Conservation (phyloP, 2,797 vertebrate genomes). For the Chaetodon trifasciatus region DNA sequence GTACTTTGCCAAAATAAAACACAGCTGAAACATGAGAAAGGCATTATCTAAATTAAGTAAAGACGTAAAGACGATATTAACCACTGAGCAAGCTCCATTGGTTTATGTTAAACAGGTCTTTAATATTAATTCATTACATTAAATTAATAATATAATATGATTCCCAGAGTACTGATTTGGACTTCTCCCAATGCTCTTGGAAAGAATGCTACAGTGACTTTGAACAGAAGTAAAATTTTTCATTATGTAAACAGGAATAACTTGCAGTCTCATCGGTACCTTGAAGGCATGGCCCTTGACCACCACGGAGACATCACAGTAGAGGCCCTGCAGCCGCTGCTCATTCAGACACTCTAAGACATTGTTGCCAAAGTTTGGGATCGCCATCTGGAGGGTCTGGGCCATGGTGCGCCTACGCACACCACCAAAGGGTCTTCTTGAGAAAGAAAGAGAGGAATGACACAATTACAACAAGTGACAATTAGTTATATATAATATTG, state of each 20-base stretch:
- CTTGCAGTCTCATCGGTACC: constrained; percentile 55
- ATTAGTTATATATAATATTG: neutral
- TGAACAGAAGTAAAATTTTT: neutral
- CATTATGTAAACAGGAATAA: neutral
- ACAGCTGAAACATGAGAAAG: neutral
- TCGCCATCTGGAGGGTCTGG: constrained; percentile 99
- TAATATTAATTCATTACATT: too few species aligned
- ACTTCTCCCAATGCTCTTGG: neutral
- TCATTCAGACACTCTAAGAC: constrained; percentile 98
- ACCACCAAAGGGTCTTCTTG: constrained; percentile 82
- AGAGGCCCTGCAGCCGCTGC: constrained; percentile 97
- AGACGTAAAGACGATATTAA: neutral
- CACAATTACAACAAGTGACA: constrained; percentile 9
- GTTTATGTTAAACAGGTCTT: neutral
- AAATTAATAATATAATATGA: too few species aligned
- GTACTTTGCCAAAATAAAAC: neutral
- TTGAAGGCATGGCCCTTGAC: constrained; percentile 97
- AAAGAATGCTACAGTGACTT: neutral
- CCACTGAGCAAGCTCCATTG: neutral
- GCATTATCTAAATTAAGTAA: neutral
- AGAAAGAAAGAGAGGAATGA: constrained; percentile 10
- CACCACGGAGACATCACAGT: constrained; percentile 96
- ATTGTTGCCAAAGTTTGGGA: constrained; percentile 98
- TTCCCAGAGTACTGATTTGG: neutral
- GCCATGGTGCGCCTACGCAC: constrained; percentile 91